Evolutionary conservation across 2,797 vertebrate genomes (phyloP).

Genomic region (Cuculus canorus): DNA sequence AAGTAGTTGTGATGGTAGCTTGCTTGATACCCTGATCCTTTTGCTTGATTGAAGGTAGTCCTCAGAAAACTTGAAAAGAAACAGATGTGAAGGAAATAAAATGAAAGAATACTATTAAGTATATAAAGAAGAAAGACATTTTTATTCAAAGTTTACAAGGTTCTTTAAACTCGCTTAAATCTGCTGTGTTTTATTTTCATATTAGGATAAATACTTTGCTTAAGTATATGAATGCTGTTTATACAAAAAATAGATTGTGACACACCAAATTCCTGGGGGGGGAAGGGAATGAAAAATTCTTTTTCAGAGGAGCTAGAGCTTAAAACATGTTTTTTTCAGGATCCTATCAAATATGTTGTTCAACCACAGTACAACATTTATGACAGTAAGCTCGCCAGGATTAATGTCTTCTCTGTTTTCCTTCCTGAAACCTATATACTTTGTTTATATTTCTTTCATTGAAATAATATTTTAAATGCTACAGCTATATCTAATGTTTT

Average conservation of each 20-base stretch:
- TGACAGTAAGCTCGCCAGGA: neutral
- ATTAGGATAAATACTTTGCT: neutral
- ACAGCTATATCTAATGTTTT: neutral
- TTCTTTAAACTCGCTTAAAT: neutral
- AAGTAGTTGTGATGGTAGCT: accelerated
- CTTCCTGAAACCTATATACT: neutral
- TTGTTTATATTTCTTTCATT: neutral
- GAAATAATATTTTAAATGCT: neutral
- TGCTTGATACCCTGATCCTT: accelerated
- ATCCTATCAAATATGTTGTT: neutral
- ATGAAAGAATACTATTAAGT: neutral
- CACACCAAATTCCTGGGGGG: neutral
- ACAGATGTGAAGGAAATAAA: neutral
- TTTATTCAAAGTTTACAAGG: neutral
- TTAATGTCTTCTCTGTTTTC: neutral
- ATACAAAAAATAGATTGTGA: neutral
- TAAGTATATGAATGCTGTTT: neutral
- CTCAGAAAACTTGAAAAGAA: neutral
- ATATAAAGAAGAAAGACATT: neutral
- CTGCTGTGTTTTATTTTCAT: neutral
- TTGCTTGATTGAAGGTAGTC: neutral
- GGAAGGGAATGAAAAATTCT: neutral
- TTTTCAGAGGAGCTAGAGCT: neutral
- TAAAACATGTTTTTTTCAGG: neutral
- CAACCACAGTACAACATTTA: neutral